Base-by-base conservation (phyloP, 2,797 vertebrate species). In the Epinephelus malabaricus region DNA sequence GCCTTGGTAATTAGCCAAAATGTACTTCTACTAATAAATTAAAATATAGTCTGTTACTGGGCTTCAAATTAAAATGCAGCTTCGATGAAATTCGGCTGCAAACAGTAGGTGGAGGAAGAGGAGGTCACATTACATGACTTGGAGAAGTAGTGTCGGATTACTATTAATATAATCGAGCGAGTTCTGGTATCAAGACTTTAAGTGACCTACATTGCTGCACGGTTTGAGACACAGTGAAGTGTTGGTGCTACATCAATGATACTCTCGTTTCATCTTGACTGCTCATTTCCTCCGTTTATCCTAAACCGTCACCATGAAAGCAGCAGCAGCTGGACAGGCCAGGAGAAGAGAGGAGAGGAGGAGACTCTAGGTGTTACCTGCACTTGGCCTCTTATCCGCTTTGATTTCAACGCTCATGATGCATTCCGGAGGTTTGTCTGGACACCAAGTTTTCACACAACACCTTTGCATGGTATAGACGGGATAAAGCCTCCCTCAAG, bases 401-500 rank as follows among this genome's bases (percentile, higher is more conserved):
- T 61, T 77, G 69, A 75, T 79, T 88, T 56, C 34, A 61, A 15
- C 38, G 46, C 70, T 21, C 69, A 6, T 58, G 82, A 5, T 46
- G 71, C 30, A 49, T 84, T 59, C n/a, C 64, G 45, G 61, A 46
- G 19, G 27, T 61, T 78, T 34, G 66, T 65, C 70, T 86, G 61
- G 38, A 82, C 80, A 73, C 69, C 30, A 73, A 50, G 67, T 66
- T 83, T 30, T 79, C 59, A 70, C 69, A 25, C 76, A 81, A 74
- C 78, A 86, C 72, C 68, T 78, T 43, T 76, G 61, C 72, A 60
- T 30, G 61, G 77, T 77, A 64, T 60, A 55, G 40, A 73, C 80
- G 54, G 27, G 23, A 79, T 45, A 75, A 78, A 78, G 66, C 78
- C 62, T 76, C 82, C 85, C 88, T 53, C 60, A 74, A 56, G 86